Evolutionary conservation across 2,797 vertebrate genomes (phyloP).

Genomic region (Acrossocheilus fasciatus): DNA sequence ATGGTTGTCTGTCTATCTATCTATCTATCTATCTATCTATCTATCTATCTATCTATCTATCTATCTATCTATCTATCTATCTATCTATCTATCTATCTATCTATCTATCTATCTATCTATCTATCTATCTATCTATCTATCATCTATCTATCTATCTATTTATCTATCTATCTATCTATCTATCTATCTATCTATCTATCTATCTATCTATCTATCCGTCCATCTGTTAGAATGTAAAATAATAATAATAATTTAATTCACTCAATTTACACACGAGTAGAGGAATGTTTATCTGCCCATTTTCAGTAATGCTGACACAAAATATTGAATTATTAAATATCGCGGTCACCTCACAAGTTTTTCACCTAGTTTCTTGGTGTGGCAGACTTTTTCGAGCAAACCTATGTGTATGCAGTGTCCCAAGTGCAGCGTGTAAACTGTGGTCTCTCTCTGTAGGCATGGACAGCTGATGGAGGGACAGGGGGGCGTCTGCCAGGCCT

Average conservation of each 20-base stretch:
- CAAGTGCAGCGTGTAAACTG: constrained; percentile 51
- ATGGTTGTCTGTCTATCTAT: not conserved
- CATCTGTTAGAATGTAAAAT: not conserved
- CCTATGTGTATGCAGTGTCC: constrained; percentile 31
- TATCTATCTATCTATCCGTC: too few species aligned
- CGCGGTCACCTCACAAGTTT: not conserved
- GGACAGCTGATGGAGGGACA: constrained; percentile 61
- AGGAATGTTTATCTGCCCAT: not conserved
- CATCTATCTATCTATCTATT: too few species aligned
- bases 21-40: not conserved
- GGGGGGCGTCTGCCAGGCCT: constrained; percentile 47
- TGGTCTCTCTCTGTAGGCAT: constrained; percentile 48
- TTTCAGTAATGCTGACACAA: not conserved
- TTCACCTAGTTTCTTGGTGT: constrained; percentile 13
- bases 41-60: not conserved
- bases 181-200: too few species aligned
- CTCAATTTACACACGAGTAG: not conserved
- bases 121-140: too few species aligned
- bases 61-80: not conserved
- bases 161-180: too few species aligned
- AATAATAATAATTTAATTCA: not conserved
- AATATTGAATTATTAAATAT: not conserved
- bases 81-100: not conserved
- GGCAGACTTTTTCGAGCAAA: not conserved
- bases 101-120: not conserved